phyloP scores from a whole-genome alignment of 2,888 invertebrate species.

The Monochamus alternatus region DNA sequence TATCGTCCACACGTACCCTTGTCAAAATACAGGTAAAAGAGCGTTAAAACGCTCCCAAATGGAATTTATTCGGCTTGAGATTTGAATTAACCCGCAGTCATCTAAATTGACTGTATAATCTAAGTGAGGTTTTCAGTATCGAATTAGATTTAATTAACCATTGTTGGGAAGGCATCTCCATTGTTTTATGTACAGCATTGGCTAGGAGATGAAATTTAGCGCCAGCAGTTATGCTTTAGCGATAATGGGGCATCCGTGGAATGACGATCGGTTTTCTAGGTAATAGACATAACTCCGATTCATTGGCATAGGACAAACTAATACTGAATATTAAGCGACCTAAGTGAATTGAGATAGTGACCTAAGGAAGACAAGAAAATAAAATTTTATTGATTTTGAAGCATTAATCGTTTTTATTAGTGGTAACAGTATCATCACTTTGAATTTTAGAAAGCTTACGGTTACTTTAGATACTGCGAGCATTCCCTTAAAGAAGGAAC shows the following conservation, averaged over 20 bases:
- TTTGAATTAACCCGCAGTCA: constrained; percentile 23
- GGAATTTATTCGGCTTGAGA: constrained; percentile 8
- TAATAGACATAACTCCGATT: neutral
- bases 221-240: constrained; percentile 1
- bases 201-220: constrained; percentile 10
- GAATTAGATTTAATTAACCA: constrained; percentile 28
- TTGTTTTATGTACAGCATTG: constrained; percentile 4
- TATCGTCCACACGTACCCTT: constrained; percentile 29
- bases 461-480: too few relatives aligned
- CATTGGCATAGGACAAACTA: too few relatives aligned
- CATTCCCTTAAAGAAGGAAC: too few relatives aligned
- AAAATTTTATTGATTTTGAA: too few relatives aligned
- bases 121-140: constrained; percentile 19
- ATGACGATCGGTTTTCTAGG: neutral
- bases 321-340: too few relatives aligned
- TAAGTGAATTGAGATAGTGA: too few relatives aligned
- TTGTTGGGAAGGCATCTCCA: constrained; percentile 20
- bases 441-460: too few relatives aligned
- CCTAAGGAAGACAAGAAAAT: too few relatives aligned
- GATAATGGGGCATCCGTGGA: constrained; percentile 2
- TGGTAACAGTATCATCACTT: too few relatives aligned
- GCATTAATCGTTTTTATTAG: too few relatives aligned
- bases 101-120: constrained; percentile 25
- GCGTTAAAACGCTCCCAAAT: constrained; percentile 18
- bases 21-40: constrained; percentile 40